phyloP scores from a whole-genome alignment of 2,888 invertebrate species.

The Trachelus tabidus region DNA sequence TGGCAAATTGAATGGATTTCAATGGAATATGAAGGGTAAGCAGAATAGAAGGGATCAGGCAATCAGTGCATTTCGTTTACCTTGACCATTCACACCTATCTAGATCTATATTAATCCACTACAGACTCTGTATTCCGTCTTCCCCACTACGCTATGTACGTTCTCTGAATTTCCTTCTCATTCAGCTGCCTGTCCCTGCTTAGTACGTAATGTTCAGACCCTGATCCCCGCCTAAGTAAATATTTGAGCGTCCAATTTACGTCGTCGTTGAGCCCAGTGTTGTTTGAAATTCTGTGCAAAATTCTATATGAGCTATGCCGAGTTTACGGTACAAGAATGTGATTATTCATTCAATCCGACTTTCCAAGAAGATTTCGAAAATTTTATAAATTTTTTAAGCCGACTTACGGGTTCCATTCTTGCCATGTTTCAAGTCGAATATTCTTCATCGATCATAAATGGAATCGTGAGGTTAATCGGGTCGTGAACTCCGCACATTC shows the following conservation, averaged over 20 bases:
- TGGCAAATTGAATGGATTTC: background rate
- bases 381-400: background rate
- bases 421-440: background rate
- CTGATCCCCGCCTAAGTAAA: slow-evolving; percentile 7
- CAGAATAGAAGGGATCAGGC: background rate
- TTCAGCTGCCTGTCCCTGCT: background rate
- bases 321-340: background rate
- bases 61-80: background rate
- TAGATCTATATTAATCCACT: background rate
- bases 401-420: background rate
- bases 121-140: background rate
- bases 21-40: background rate
- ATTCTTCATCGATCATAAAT: background rate
- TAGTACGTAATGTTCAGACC: background rate
- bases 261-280: background rate
- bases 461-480: background rate
- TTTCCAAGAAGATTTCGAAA: background rate
- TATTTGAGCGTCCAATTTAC: slow-evolving; percentile 12
- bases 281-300: background rate
- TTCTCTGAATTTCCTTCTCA: background rate
- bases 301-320: background rate
- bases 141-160: background rate
- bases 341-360: background rate
- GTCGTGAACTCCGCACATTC: background rate
- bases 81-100: background rate